Conservation (phyloP, 2,797 vertebrate genomes). For the Eospalax fontanierii region DNA sequence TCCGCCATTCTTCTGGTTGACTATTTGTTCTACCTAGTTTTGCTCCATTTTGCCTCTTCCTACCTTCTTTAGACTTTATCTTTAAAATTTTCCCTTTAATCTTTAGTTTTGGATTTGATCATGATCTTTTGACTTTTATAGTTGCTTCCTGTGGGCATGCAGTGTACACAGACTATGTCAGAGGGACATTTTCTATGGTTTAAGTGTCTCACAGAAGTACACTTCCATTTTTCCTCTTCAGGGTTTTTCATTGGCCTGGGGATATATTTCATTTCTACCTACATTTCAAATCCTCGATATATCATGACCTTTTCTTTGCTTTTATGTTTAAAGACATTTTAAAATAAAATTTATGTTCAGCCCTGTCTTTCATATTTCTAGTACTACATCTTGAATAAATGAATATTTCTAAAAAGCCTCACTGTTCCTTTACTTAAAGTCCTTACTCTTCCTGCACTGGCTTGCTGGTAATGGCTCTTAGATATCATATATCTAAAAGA, state of each 20-base stretch:
- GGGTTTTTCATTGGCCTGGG: neutral
- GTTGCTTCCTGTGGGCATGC: neutral
- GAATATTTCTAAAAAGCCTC: neutral
- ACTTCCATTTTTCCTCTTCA: neutral
- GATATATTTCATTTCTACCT: neutral
- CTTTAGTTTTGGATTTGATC: neutral
- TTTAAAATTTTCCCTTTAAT: neutral
- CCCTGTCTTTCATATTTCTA: neutral
- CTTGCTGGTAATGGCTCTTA: neutral
- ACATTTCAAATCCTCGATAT: neutral
- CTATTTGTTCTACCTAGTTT: neutral
- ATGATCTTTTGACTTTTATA: neutral
- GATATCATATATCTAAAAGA: neutral
- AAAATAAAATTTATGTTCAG: neutral
- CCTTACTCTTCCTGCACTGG: neutral
- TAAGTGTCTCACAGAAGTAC: neutral
- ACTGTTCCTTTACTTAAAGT: neutral
- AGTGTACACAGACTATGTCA: neutral
- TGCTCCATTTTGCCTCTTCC: neutral
- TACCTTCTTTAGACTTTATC: neutral
- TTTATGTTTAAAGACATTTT: neutral
- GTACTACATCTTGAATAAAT: neutral
- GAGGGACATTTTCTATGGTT: neutral
- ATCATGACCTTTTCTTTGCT: neutral
- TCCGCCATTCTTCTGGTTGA: neutral